These are phyloP conservation scores for Hetaerina titia DNA, from an alignment of 2,888 invertebrate genomes.

Conservation along the genomic window DNA sequence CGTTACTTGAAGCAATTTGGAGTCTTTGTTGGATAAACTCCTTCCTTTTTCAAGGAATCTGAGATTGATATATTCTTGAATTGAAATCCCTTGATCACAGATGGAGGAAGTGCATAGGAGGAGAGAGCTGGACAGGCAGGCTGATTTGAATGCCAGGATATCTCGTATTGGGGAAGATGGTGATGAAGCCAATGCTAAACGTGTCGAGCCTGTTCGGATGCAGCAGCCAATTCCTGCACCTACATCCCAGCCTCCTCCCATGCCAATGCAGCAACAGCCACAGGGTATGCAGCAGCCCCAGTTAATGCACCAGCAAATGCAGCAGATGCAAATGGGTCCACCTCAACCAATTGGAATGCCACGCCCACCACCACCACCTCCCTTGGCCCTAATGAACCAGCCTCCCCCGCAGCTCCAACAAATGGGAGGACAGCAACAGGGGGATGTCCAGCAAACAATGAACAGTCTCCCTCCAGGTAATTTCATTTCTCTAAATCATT, in stretches of 20 bases:
- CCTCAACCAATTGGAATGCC: constrained; percentile 74
- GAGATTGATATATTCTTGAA: neutral
- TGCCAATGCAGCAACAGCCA: constrained; percentile 71
- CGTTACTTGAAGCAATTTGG: too few relatives aligned
- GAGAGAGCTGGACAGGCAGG: constrained; percentile 84
- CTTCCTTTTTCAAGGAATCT: neutral
- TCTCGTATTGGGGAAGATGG: constrained; percentile 74
- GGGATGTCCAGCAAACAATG: constrained; percentile 37
- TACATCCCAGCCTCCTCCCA: constrained; percentile 68
- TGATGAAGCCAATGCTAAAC: constrained; percentile 74
- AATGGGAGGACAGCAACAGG: constrained; percentile 68
- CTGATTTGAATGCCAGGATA: constrained; percentile 81
- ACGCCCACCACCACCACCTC: constrained; percentile 74
- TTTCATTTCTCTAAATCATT: neutral
- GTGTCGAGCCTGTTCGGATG: constrained; percentile 37
- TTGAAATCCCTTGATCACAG: constrained; percentile 72
- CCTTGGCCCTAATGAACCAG: constrained; percentile 79
- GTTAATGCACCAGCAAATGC: constrained; percentile 68
- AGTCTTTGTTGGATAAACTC: neutral
- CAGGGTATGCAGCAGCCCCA: constrained; percentile 68
- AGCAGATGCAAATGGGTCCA: constrained; percentile 69
- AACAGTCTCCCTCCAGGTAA: constrained; percentile 24
- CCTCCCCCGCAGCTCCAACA: constrained; percentile 79
- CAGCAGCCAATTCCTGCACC: constrained; percentile 68
- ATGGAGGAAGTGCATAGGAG: constrained; percentile 92